Percentiles rank a stretch among this genome's conserved stretches.
These are phyloP conservation scores for Rhamnusium bicolor DNA, from an alignment of 2,888 invertebrate species.

Conservation along the genomic window DNA sequence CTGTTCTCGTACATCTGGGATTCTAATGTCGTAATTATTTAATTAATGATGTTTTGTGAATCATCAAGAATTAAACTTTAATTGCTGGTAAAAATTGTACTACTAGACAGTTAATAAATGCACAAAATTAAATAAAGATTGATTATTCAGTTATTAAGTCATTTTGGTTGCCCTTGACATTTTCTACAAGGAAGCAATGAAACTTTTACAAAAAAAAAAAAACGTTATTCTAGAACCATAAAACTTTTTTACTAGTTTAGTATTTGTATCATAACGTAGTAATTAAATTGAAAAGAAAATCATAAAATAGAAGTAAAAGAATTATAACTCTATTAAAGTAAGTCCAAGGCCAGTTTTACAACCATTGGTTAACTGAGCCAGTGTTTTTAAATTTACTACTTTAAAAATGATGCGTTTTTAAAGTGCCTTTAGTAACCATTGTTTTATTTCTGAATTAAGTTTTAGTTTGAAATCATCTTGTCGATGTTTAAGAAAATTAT, in stretches of 20 bases:
- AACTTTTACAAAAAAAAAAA: background rate
- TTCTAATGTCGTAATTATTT: background rate
- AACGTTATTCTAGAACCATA: background rate
- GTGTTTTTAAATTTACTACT: background rate
- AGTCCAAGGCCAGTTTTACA: background rate
- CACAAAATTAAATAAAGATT: background rate
- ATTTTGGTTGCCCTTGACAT: background rate
- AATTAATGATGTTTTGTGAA: constrained; percentile 9
- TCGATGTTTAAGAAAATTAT: no score
- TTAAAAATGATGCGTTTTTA: background rate
- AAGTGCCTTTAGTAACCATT: background rate
- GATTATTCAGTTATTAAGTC: background rate
- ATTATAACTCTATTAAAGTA: background rate
- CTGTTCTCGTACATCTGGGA: constrained; percentile 17
- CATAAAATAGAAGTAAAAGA: background rate
- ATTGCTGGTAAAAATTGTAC: constrained; percentile 14
- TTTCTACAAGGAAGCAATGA: background rate
- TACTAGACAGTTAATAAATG: constrained; percentile 4
- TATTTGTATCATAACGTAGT: background rate
- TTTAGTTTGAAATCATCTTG: background rate
- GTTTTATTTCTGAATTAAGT: background rate
- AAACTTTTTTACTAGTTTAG: background rate
- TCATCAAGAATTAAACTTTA: constrained; percentile 15
- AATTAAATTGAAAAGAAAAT: background rate
- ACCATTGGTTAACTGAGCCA: background rate